Conservation (phyloP, 2,797 vertebrate species). For the Mergus octosetaceus region DNA sequence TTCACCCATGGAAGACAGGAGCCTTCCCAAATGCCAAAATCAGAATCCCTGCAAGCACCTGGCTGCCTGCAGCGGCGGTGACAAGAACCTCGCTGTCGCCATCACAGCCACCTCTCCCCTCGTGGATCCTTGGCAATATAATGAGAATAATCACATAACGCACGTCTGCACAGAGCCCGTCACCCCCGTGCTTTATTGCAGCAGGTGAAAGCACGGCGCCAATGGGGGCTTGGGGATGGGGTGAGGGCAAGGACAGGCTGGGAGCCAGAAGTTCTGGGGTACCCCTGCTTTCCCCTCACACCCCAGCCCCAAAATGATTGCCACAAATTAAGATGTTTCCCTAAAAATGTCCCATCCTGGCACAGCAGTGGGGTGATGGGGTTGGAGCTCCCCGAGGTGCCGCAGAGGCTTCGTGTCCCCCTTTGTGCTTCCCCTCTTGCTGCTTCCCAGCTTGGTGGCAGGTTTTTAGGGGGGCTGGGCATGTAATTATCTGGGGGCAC, state of each 20-base stretch:
- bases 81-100: neutral
- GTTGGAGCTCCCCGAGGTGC: neutral
- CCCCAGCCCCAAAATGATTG: rapidly evolving
- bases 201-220: neutral
- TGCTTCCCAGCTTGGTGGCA: neutral
- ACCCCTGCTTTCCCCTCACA: rapidly evolving
- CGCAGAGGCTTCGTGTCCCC: rapidly evolving
- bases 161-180: neutral
- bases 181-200: neutral
- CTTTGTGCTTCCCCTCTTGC: rapidly evolving
- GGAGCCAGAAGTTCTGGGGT: rapidly evolving
- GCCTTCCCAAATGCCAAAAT: neutral
- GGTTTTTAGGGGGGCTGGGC: neutral
- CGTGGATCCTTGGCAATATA: neutral
- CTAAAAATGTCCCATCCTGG: rapidly evolving
- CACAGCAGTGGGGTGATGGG: neutral
- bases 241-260: too few relatives aligned
- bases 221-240: rapidly evolving
- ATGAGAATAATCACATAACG: neutral
- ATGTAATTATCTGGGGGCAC: neutral
- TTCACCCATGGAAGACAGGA: neutral
- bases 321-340: rapidly evolving
- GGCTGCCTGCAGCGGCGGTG: neutral
- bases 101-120: neutral
- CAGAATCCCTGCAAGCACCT: neutral